phyloP scores from a whole-genome alignment of 2,888 invertebrate species.

The Andrena praecox region DNA sequence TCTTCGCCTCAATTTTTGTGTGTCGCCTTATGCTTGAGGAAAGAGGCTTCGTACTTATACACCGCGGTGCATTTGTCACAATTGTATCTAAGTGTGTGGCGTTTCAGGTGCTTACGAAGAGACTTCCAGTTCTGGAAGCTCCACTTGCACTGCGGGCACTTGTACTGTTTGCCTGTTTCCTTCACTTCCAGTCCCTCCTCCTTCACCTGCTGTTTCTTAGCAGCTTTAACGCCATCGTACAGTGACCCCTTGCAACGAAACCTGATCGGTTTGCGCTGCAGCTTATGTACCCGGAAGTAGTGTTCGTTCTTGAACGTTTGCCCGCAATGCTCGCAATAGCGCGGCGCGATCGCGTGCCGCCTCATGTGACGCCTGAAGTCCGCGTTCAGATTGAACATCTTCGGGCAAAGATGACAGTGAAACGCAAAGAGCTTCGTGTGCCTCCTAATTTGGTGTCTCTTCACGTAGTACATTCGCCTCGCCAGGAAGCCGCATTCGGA shows the following conservation, averaged over 20 bases:
- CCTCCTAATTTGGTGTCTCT: slow-evolving; percentile 22
- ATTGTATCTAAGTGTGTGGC: slow-evolving; percentile 12
- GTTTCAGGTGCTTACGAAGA: slow-evolving; percentile 28
- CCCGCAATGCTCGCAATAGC: slow-evolving; percentile 25
- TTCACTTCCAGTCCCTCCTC: background rate
- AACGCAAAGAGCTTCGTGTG: slow-evolving; percentile 16
- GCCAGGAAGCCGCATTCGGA: slow-evolving; percentile 39
- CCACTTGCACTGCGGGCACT: slow-evolving; percentile 41
- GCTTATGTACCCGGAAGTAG: slow-evolving; percentile 11
- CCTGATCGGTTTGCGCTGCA: background rate
- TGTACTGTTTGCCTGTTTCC: background rate
- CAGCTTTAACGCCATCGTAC: too few species aligned
- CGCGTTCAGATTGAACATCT: slow-evolving; percentile 3
- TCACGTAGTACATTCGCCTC: background rate
- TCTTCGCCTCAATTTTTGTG: slow-evolving; percentile 15
- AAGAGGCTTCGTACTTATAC: slow-evolving; percentile 43
- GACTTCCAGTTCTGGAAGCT: background rate
- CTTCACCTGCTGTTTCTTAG: too few species aligned
- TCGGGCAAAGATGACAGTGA: slow-evolving; percentile 27
- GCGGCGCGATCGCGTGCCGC: background rate
- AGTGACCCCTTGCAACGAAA: background rate
- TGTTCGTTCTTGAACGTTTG: slow-evolving; percentile 13
- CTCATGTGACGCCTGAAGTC: slow-evolving; percentile 20
- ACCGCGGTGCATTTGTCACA: slow-evolving; percentile 32
- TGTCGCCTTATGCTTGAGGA: slow-evolving; percentile 31